Conservation (phyloP, 1,140 invertebrate species). For the Berghia stephanieae region DNA sequence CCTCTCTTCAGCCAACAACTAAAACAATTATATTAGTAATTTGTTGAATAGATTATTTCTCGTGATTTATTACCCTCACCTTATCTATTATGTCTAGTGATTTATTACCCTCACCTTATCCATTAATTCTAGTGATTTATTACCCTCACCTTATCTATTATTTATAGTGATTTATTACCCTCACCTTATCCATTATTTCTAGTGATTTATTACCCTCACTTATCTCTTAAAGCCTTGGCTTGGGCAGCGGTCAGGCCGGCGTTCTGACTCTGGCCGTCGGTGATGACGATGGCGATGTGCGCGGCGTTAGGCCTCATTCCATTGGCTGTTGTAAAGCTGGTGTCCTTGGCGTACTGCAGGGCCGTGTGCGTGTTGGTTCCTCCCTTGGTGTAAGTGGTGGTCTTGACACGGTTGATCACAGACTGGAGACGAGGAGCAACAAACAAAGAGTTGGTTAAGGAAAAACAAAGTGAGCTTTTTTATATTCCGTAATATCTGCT, state of each 20-base stretch:
- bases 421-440: too few species aligned
- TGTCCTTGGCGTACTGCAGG: constrained; percentile 49
- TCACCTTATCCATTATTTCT: too few species aligned
- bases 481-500: too few species aligned
- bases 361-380: constrained; percentile 52
- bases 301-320: constrained; percentile 49
- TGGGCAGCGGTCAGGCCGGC: constrained; percentile 31
- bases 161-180: too few species aligned
- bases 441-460: too few species aligned
- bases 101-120: too few species aligned
- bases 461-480: too few species aligned
- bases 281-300: constrained; percentile 54
- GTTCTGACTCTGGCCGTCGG: constrained; percentile 41
- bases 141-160: too few species aligned
- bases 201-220: constrained; percentile 35
- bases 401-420: constrained; percentile 43
- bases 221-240: constrained; percentile 43
- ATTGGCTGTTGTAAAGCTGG: constrained; percentile 48
- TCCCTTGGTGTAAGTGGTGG: constrained; percentile 44
- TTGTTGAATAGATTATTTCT: constrained; percentile 28
- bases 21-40: constrained; percentile 5
- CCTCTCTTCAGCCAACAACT: too few species aligned
- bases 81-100: too few species aligned
- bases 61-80: too few species aligned
- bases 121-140: too few species aligned